Evolutionary conservation across 2,888 invertebrate genomes (phyloP).

Genomic region (Eudemis profundana): DNA sequence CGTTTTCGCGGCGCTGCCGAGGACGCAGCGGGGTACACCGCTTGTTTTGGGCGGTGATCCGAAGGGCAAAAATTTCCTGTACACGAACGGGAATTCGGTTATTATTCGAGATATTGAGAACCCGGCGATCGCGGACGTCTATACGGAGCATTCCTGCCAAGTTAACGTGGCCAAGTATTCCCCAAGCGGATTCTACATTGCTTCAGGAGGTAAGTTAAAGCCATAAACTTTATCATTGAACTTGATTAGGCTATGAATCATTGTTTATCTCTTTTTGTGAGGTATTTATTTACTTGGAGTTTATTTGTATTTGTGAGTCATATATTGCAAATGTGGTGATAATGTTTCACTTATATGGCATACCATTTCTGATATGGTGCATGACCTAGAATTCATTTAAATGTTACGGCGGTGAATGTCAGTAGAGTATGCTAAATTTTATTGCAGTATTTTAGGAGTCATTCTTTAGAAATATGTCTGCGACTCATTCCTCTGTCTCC

Average conservation of each 20-base stretch:
- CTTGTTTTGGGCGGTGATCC: conserved; percentile 98
- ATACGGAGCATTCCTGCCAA: conserved; percentile 98
- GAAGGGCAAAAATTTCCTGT: conserved; percentile 98
- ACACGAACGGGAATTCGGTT: conserved; percentile 98
- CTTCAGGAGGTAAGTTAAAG: conserved; percentile 94
- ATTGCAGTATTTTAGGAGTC: not conserved
- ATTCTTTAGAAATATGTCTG: too few species aligned
- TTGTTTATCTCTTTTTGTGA: conserved; percentile 37
- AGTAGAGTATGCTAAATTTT: not conserved
- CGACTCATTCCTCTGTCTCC: too few species aligned
- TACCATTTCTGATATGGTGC: conserved; percentile 6
- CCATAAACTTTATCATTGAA: conserved; percentile 25
- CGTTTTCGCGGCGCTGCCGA: conserved; percentile 96
- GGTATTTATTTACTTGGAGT: conserved; percentile 21
- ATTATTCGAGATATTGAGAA: conserved; percentile 99
- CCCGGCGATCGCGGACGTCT: conserved; percentile 96
- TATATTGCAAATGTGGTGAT: conserved; percentile 12
- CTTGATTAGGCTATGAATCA: conserved; percentile 29
- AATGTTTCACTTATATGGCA: not conserved
- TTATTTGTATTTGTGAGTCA: conserved; percentile 19
- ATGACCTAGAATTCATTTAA: conserved; percentile 19
- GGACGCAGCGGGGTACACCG: conserved; percentile 97
- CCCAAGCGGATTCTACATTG: conserved; percentile 99
- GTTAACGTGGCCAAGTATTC: conserved; percentile 99
- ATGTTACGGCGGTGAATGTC: not conserved